phyloP scores from a whole-genome alignment of 2,113 vertebrate species.

The Chlorodrepanis virens region DNA sequence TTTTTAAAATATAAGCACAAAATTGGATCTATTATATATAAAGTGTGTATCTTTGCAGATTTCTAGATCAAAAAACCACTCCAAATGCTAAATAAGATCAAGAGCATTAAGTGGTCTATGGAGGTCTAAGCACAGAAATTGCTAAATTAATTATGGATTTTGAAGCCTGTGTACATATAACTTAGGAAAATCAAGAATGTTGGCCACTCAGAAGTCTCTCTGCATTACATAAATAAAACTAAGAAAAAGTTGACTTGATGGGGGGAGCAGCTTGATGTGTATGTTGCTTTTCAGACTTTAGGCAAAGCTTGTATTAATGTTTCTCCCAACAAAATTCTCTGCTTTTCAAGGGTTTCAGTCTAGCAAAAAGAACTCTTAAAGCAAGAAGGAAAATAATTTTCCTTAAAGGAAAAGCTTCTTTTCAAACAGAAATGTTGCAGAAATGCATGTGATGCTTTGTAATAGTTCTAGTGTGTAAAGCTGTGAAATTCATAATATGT shows the following conservation, averaged over 20 bases:
- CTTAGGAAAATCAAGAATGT: neutral
- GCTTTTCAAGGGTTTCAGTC: neutral
- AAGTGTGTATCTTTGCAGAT: neutral
- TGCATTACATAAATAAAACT: neutral
- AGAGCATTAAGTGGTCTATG: neutral
- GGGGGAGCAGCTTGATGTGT: neutral
- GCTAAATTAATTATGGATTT: neutral
- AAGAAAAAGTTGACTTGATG: neutral
- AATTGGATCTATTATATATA: neutral
- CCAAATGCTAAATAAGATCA: neutral
- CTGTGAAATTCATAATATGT: neutral
- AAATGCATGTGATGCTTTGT: neutral
- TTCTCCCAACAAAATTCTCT: neutral
- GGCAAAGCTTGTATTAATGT: neutral
- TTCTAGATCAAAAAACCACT: fast-evolving
- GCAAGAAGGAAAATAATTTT: neutral
- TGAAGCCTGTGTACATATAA: neutral
- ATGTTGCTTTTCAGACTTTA: neutral
- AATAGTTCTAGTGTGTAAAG: neutral
- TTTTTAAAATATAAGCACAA: neutral
- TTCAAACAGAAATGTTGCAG: neutral
- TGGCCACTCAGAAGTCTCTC: neutral
- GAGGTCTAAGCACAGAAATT: neutral
- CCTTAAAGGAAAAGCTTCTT: neutral
- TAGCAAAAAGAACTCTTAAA: neutral